These are phyloP conservation scores for Hydrophis major DNA, from an alignment of 2,797 vertebrate genomes.

Conservation along the genomic window DNA sequence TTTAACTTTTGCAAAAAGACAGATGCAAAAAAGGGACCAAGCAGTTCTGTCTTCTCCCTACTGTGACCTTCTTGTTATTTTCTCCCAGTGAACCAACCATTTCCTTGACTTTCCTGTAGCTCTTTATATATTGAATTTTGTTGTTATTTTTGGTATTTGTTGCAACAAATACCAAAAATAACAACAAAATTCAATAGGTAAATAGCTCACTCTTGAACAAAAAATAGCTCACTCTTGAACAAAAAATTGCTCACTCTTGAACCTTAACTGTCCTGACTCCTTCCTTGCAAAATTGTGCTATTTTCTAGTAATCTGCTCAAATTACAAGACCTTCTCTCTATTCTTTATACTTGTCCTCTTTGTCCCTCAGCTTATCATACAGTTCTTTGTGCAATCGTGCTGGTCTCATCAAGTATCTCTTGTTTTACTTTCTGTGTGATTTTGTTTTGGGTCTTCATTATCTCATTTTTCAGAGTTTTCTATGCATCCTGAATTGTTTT, in stretches of 20 bases:
- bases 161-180: not conserved
- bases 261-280: not conserved
- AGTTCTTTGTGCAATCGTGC: not conserved
- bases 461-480: not conserved
- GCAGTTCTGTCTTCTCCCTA: not conserved
- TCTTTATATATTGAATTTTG: not conserved
- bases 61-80: not conserved
- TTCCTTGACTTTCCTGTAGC: not conserved
- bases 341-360: not conserved
- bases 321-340: not conserved
- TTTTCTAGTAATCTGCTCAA: not conserved
- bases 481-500: not conserved
- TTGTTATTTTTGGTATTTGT: not conserved
- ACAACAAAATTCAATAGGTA: no score
- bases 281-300: not conserved
- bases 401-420: not conserved
- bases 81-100: not conserved
- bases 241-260: not conserved
- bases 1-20: not conserved
- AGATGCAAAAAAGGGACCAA: not conserved
- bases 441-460: not conserved
- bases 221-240: not conserved
- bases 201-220: no score
- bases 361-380: not conserved
- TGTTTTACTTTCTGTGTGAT: not conserved